Conservation (phyloP, 2,888 invertebrate species). For the Acanthococcus lagerstroemiae region DNA sequence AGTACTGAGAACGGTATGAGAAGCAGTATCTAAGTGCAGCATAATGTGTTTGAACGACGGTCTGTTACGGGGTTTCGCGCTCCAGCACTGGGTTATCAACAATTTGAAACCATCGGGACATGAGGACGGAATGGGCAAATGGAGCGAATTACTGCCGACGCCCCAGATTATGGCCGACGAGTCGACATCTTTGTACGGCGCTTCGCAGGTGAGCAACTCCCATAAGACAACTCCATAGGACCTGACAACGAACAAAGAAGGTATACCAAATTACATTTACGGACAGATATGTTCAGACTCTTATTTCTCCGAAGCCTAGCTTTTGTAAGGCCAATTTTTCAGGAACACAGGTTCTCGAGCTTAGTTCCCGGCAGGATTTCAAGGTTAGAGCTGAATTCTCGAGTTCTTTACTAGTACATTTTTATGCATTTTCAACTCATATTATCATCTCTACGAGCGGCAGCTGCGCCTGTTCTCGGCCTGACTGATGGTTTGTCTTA, state of each 20-base stretch:
- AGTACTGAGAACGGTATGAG: constrained; percentile 60
- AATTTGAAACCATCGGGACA: constrained; percentile 82
- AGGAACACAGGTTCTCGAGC: no score
- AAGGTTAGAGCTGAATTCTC: no score
- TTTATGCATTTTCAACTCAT: no score
- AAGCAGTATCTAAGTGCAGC: constrained; percentile 82
- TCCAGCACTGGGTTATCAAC: constrained; percentile 87
- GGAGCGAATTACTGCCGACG: constrained; percentile 86
- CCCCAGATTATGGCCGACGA: constrained; percentile 97
- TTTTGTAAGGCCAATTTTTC: no score
- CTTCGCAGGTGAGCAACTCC: constrained; percentile 92
- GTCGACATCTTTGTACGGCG: constrained; percentile 88
- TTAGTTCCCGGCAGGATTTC: no score
- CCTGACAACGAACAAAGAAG: constrained; percentile 42
- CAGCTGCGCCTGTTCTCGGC: no score
- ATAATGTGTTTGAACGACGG: constrained; percentile 85
- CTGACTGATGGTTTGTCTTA: no score
- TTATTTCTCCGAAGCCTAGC: no score
- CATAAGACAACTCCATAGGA: constrained; percentile 96
- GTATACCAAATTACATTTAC: no score
- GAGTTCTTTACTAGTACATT: no score
- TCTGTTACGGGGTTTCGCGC: constrained; percentile 74
- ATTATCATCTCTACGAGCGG: no score
- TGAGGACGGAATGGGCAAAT: constrained; percentile 80
- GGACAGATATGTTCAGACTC: no score